A percentile compares a stretch with the other conserved stretches of the same genome.
Conservation (phyloP, 2,113 vertebrate genomes). For the Bucco capensis region DNA sequence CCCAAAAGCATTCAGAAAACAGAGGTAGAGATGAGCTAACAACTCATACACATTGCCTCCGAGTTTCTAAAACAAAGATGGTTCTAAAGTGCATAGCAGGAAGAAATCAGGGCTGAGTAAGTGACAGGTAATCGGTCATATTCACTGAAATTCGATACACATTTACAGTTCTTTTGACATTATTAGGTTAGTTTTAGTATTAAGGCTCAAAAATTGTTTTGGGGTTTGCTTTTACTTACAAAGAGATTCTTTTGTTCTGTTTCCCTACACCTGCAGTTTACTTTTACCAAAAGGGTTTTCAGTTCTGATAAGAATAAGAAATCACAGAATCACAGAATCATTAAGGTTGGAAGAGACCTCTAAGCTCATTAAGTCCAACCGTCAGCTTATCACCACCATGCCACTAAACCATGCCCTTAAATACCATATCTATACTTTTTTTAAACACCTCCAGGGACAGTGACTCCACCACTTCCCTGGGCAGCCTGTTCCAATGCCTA, state of each 20-base stretch:
- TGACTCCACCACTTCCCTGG: too few relatives aligned
- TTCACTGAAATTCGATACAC: slow-evolving; percentile 26
- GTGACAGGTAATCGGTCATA: slow-evolving; percentile 43
- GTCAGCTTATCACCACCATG: too few relatives aligned
- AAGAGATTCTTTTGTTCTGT: not conserved
- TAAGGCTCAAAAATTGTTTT: not conserved
- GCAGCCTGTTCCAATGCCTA: too few relatives aligned
- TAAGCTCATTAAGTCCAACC: too few relatives aligned
- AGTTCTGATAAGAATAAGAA: not conserved
- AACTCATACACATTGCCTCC: not conserved
- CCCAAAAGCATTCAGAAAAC: not conserved
- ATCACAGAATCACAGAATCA: too few relatives aligned
- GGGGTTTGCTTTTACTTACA: not conserved
- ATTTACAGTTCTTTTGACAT: not conserved
- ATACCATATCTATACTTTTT: too few relatives aligned
- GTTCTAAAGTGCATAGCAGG: rapidly evolving
- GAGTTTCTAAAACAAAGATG: not conserved
- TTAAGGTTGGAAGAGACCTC: too few relatives aligned
- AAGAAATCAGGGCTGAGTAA: not conserved
- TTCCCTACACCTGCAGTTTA: not conserved
- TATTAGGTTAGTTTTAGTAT: not conserved
- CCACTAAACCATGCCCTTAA: too few relatives aligned
- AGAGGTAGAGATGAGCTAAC: not conserved
- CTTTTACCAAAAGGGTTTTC: not conserved
- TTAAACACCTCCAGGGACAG: too few relatives aligned